Evolutionary conservation across 2,113 vertebrate species (phyloP).

Genomic region (Salminus brasiliensis): DNA sequence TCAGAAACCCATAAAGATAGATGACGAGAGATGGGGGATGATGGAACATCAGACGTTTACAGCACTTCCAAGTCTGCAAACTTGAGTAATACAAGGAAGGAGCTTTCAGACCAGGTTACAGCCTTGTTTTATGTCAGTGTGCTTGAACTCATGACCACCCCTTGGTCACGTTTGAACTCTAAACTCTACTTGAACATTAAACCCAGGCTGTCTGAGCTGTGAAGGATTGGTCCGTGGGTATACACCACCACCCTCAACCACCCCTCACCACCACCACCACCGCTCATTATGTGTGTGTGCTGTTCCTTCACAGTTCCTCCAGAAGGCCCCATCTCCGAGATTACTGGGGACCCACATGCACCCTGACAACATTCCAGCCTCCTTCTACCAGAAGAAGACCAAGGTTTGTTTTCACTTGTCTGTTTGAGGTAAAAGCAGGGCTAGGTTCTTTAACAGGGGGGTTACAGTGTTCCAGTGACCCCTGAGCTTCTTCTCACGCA

Average conservation of each 20-base stretch:
- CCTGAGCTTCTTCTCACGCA: background rate
- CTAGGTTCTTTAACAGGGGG: background rate
- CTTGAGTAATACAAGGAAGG: background rate
- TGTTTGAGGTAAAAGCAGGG: background rate
- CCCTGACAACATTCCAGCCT: constrained; percentile 46
- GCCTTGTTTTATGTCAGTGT: background rate
- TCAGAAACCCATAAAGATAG: background rate
- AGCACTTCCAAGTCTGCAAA: background rate
- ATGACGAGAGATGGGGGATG: background rate
- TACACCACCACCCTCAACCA: no score
- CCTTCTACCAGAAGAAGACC: constrained; percentile 45
- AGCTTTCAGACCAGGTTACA: background rate
- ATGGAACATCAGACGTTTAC: background rate
- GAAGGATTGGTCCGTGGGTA: no score
- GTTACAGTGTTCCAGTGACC: background rate
- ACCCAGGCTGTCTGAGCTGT: background rate
- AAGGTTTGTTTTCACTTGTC: constrained; percentile 32
- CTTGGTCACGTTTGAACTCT: constrained; percentile 1
- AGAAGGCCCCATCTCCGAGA: constrained; percentile 40
- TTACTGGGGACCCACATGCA: constrained; percentile 60
- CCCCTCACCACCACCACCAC: background rate
- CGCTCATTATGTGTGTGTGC: background rate
- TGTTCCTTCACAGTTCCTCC: constrained; percentile 37
- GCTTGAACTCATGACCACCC: background rate
- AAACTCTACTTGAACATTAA: no score